Conservation (phyloP, 2,113 vertebrate genomes). For the Syngnathoides biaculeatus region DNA sequence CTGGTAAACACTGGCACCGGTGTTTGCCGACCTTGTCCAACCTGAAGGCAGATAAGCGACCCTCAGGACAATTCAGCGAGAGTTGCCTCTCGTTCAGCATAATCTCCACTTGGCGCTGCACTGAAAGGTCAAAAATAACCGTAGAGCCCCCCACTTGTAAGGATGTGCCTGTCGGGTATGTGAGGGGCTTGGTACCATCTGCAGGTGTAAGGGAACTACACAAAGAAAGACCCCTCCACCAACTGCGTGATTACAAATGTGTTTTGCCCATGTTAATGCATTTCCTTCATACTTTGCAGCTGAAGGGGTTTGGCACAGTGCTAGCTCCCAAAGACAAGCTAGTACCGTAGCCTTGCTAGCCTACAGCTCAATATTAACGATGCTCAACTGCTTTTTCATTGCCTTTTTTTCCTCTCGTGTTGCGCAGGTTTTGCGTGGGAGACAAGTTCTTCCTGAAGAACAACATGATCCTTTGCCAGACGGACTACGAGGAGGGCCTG, state of each 20-base stretch:
- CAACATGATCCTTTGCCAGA: slow-evolving; percentile 99
- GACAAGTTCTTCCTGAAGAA: slow-evolving; percentile 99
- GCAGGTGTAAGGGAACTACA: slow-evolving; percentile 40
- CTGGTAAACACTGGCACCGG: slow-evolving; percentile 51
- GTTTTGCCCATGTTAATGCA: neutral
- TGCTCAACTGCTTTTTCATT: slow-evolving; percentile 9
- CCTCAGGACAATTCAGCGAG: slow-evolving; percentile 55
- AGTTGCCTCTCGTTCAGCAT: slow-evolving; percentile 42
- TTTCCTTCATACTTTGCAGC: neutral
- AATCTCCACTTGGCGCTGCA: slow-evolving; percentile 48
- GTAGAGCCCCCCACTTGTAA: neutral
- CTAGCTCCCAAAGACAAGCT: neutral
- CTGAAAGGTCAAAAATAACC: slow-evolving; percentile 60
- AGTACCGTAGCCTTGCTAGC: slow-evolving; percentile 18
- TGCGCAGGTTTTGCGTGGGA: slow-evolving; percentile 94
- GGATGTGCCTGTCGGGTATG: slow-evolving; percentile 11
- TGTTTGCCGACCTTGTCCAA: slow-evolving; percentile 60
- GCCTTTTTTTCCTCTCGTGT: slow-evolving; percentile 38
- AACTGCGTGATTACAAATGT: neutral
- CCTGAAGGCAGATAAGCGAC: slow-evolving; percentile 62
- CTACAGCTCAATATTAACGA: slow-evolving; percentile 32
- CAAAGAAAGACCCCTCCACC: slow-evolving; percentile 12
- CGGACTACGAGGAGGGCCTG: slow-evolving; percentile 97
- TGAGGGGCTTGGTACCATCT: slow-evolving; percentile 45
- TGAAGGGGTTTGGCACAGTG: slow-evolving; percentile 5